phyloP scores from a whole-genome alignment of 2,797 vertebrate species.

The Myiotriccus ornatus region DNA sequence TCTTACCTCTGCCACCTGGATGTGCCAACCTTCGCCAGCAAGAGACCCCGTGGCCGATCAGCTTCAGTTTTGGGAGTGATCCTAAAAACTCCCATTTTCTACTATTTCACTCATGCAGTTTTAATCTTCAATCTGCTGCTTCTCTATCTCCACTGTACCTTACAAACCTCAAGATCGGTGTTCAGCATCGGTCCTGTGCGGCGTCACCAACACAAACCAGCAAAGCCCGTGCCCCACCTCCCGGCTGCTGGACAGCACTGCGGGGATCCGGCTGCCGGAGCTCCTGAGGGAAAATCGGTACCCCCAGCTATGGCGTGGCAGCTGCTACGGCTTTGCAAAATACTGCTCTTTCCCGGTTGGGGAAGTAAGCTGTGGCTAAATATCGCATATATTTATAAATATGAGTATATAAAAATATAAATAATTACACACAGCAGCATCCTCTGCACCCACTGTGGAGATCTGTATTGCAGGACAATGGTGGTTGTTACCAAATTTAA shows the following conservation, averaged over 20 bases:
- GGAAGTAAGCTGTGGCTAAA: background rate
- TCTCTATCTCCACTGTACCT: background rate
- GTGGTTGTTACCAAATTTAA: background rate
- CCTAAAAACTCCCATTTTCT: background rate
- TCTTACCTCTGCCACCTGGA: background rate
- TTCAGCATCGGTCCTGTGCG: rapidly evolving
- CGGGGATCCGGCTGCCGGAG: background rate
- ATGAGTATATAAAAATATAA: background rate
- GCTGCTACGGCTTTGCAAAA: background rate
- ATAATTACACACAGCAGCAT: background rate
- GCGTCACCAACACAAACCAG: rapidly evolving
- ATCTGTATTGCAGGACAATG: background rate
- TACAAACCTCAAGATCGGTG: rapidly evolving
- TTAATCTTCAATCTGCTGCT: background rate
- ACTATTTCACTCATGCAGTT: background rate
- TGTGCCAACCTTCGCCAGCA: background rate
- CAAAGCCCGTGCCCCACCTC: constrained; percentile 48
- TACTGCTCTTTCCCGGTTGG: background rate
- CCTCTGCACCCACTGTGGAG: background rate
- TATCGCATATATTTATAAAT: background rate
- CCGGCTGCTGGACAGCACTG: constrained; percentile 22
- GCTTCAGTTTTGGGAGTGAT: background rate
- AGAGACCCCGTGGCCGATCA: background rate
- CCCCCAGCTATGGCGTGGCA: rapidly evolving
- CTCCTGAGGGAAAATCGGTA: rapidly evolving